Conservation (phyloP, 2,113 vertebrate species). For the Scomber scombrus region DNA sequence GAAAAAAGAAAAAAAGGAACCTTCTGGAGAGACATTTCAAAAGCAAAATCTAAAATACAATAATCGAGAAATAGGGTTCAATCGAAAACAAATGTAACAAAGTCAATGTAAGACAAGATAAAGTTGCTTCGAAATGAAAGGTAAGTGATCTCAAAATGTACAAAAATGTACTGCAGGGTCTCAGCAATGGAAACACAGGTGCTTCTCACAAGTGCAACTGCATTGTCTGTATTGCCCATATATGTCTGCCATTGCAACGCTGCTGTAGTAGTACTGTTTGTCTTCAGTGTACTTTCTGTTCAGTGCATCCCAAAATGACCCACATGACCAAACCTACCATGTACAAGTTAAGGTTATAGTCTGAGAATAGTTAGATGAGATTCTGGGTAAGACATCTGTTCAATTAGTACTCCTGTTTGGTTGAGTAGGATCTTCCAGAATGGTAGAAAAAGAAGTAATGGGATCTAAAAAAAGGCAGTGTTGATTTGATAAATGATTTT, state of each 20-base stretch:
- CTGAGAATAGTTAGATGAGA: conserved; percentile 18
- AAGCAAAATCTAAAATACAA: background rate
- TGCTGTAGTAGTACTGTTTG: background rate
- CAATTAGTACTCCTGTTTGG: conserved; percentile 45
- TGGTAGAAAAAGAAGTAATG: conserved; percentile 44
- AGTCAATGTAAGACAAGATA: background rate
- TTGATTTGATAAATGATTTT: conserved; percentile 73
- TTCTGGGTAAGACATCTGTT: conserved; percentile 28
- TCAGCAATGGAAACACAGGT: background rate
- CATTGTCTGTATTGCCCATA: background rate
- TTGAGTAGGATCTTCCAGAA: conserved; percentile 24
- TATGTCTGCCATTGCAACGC: background rate
- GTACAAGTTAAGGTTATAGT: background rate
- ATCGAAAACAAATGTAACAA: background rate
- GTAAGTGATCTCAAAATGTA: background rate
- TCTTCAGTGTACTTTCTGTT: background rate
- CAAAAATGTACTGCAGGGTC: background rate
- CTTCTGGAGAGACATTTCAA: background rate
- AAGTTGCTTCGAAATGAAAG: background rate
- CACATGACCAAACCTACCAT: too few relatives aligned
- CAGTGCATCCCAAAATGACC: too few relatives aligned
- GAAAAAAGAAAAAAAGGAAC: background rate
- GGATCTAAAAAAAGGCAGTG: conserved; percentile 44
- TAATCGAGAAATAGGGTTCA: background rate
- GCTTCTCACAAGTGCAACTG: background rate